These are phyloP conservation scores for Zenarchopterus dispar DNA, from an alignment of 2,797 vertebrate genomes.

Conservation along the genomic window DNA sequence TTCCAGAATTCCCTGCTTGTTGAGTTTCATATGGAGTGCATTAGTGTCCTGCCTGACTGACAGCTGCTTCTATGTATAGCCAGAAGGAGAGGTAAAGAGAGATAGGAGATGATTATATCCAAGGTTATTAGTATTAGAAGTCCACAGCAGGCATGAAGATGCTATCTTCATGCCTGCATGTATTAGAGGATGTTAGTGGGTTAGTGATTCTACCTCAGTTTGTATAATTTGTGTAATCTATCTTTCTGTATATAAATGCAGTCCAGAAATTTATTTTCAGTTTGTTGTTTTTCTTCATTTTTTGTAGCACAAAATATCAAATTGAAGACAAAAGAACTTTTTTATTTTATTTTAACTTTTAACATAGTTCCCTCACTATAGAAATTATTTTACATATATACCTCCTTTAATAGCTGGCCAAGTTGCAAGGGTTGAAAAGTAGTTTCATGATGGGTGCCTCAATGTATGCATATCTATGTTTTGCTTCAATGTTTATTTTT, in stretches of 20 bases:
- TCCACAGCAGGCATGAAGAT: constrained; percentile 71
- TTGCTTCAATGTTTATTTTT: too few relatives aligned
- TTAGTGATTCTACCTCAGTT: constrained; percentile 32
- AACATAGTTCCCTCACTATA: too few relatives aligned
- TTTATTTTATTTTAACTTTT: too few relatives aligned
- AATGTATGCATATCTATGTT: too few relatives aligned
- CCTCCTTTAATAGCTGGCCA: too few relatives aligned
- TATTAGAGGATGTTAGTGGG: constrained; percentile 71
- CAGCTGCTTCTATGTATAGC: constrained; percentile 79
- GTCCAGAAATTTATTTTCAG: not conserved
- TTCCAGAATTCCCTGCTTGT: constrained; percentile 75
- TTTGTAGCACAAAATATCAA: too few relatives aligned
- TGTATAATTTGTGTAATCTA: constrained; percentile 17
- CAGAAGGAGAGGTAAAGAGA: constrained; percentile 69
- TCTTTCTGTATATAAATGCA: not conserved
- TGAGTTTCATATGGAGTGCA: constrained; percentile 74
- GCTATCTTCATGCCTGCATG: constrained; percentile 63
- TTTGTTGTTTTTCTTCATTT: not conserved
- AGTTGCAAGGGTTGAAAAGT: too few relatives aligned
- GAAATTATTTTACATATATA: too few relatives aligned
- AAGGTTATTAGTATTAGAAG: constrained; percentile 77
- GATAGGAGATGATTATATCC: constrained; percentile 81
- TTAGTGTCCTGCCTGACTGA: constrained; percentile 81
- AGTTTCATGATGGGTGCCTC: too few relatives aligned
- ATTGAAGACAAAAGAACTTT: too few relatives aligned